Base-by-base conservation (phyloP, 2,113 vertebrate genomes). In the Entelurus aequoreus region DNA sequence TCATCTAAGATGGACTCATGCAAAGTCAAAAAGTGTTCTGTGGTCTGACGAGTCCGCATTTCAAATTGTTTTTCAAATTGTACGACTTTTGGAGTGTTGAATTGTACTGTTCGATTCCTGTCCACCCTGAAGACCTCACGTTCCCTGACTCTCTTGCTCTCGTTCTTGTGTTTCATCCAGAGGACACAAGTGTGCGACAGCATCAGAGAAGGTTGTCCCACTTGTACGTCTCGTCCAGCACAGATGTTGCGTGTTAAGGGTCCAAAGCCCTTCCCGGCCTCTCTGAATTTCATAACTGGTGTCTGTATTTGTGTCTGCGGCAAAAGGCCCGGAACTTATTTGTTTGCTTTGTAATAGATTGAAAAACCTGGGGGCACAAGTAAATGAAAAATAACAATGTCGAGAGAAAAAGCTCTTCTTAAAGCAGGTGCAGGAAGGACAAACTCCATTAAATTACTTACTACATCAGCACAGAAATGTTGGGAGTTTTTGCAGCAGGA, bases 381-480 rank as follows among this genome's bases (percentile, higher is more conserved):
- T 83, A 91, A 90, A 91, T 91, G 87, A 91, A 90, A 89, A 91
- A 90, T 89, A 90, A 87, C 89, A 88, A 79, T 21, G 86, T 88
- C 83, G 83, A 71, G 49, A 46, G 62, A 68, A 68, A 81, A 83
- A 83, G 76, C 75, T 77, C 70, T 62, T 83, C 63, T 74, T 83
- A 76, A 86, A 84, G 80, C 88, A 90, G 89, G 88, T 88, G 84
- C 84, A 58, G 61, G 63, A 61, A 14, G 40, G 35, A 81, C 77
- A 78, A 74, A 66, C 62, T 76, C 57, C 55, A 85, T 84, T 82
- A 83, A 85, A 88, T 82, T 82, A 82, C 77, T 69, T 82, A 80
- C 77, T 67, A 64, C 16, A 60, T 53, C 66, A 71, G 79, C 70
- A 66, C n/a, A 80, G 59, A 85, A 78, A 88, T 71, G 70, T 87